Base-by-base conservation (phyloP, 2,797 vertebrate species). In the Chlorospingus flavigularis region DNA sequence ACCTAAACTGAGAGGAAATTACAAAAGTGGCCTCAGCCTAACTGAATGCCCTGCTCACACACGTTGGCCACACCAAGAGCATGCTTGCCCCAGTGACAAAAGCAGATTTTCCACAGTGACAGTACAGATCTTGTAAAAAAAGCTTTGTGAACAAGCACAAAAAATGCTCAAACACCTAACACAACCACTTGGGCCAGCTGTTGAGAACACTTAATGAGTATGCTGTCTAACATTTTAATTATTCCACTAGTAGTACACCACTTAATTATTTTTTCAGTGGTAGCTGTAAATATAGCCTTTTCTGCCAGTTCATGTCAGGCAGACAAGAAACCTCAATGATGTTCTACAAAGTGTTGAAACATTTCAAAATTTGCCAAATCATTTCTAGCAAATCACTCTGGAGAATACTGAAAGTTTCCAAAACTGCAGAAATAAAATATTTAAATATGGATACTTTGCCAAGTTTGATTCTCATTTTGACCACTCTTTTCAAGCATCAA, bases 391-490 rank as follows among this genome's bases (percentile, higher is more conserved):
- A 94, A 78, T 72, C 1, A 3, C 54, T 67, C 75, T 51, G 39
- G 42, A 91, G 48, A 90, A 58, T 54, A 66, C 28, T 17, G n/a
- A n/a, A 76, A 86, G 18, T 66, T 93, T 95, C 79, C 54, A 80
- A 88, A 91, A 79, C 30, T 18, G 13, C 26, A 75, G 62, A 24
- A 42, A 31, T 60, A 62, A 83, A 62, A 10, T n/a, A 75, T 16
- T 73, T 88, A 65, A 84, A 79, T 42, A 63, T 0, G 16, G 30
- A 14, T 71, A 28, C 33, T 42, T 86, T 72, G 43, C 58, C 65
- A 83, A 63, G 57, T 60, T 76, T 73, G 30, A 79, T 17, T 57
- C 35, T 90, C 43, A 76, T 82, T 95, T 93, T 88, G 58, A 90
- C 73, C 68, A 42, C 28, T 79, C 70, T 60, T 75, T 58, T 33